These are phyloP conservation scores for Amphiprion clarkii DNA, from an alignment of 2,797 vertebrate species.

Conservation along the genomic window DNA sequence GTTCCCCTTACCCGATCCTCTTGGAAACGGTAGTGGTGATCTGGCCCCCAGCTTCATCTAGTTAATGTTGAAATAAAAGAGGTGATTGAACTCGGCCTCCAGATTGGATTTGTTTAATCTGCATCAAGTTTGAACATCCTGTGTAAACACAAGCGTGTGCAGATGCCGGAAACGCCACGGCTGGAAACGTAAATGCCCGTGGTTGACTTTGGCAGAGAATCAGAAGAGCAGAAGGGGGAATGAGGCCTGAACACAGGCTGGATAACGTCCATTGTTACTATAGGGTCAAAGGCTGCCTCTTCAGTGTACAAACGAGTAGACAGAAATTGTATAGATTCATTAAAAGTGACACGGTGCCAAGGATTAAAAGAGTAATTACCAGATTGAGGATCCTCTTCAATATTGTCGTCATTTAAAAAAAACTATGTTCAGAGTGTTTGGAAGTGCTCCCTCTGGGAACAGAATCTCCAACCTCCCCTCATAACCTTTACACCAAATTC, in stretches of 20 bases:
- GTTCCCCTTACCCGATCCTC: conserved; percentile 64
- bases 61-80: conserved; percentile 80
- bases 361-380: conserved; percentile 8
- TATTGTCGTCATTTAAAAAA: conserved; percentile 18
- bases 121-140: conserved; percentile 82
- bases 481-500: conserved; percentile 66
- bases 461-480: conserved; percentile 41
- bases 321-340: conserved; percentile 25
- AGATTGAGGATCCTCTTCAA: conserved; percentile 11
- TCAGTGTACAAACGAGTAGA: conserved; percentile 33
- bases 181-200: conserved; percentile 78
- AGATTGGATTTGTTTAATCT: conserved; percentile 87
- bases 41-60: conserved; percentile 74
- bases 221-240: conserved; percentile 70
- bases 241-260: conserved; percentile 64
- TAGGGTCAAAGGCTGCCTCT: conserved; percentile 55
- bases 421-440: conserved; percentile 2
- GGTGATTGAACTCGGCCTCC: conserved; percentile 79
- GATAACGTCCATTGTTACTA: conserved; percentile 74
- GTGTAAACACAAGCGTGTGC: conserved; percentile 87
- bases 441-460: conserved; percentile 53
- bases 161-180: conserved; percentile 81
- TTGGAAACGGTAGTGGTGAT: conserved; percentile 71
- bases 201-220: conserved; percentile 84
- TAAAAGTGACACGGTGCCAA: not conserved